A percentile compares a stretch with the other conserved stretches of the same genome.
These are phyloP conservation scores for Habropoda laboriosa DNA, from an alignment of 1,140 invertebrate genomes.

Conservation along the genomic window DNA sequence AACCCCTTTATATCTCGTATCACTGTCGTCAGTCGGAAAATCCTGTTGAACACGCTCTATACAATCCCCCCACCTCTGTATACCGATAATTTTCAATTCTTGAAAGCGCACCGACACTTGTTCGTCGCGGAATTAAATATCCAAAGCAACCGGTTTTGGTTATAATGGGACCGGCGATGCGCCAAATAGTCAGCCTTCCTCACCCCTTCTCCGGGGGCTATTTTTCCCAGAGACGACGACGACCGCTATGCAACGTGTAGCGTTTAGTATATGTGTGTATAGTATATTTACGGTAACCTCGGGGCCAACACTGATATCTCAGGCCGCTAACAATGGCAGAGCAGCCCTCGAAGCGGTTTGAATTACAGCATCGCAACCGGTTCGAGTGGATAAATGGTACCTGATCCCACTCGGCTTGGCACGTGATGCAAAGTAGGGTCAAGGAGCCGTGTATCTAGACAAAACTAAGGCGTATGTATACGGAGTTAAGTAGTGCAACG, in stretches of 20 bases:
- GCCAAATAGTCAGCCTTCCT: no score
- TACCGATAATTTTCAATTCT: not conserved
- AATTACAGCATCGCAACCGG: constrained; percentile 62
- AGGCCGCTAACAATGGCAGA: constrained; percentile 46
- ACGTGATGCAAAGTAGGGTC: constrained; percentile 61
- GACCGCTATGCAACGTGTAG: not conserved
- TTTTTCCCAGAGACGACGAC: not conserved
- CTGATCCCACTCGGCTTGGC: constrained; percentile 52
- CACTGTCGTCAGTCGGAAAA: no score
- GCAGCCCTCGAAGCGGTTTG: constrained; percentile 50
- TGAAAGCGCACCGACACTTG: no score
- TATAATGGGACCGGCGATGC: no score
- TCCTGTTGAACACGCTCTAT: no score
- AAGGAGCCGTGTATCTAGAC: constrained; percentile 51
- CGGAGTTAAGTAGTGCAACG: constrained; percentile 49
- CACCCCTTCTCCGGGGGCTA: not conserved
- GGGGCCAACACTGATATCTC: constrained; percentile 47
- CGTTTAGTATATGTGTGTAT: no score
- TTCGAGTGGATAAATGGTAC: constrained; percentile 63
- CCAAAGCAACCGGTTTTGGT: no score
- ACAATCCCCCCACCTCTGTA: no score
- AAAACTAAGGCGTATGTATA: constrained; percentile 45
- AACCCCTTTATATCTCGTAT: no score
- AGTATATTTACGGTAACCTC: constrained; percentile 39
- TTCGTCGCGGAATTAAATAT: no score